A percentile compares a stretch with the other conserved stretches of the same genome.
Conservation (phyloP, 2,797 vertebrate species). For the Alauda arvensis region DNA sequence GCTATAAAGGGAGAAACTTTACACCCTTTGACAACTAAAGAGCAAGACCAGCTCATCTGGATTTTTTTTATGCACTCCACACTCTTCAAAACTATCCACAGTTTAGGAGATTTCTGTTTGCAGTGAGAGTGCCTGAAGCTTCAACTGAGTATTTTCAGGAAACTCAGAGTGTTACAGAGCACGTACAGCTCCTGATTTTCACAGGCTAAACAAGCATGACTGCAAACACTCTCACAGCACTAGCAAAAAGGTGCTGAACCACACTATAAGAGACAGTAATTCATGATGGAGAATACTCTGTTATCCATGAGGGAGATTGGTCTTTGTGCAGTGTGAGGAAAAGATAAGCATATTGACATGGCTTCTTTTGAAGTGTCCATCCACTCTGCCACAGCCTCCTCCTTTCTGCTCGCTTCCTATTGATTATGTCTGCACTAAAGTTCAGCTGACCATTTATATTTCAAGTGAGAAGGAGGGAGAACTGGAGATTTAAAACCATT, state of each 20-base stretch:
- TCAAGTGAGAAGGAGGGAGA: slow-evolving; percentile 2
- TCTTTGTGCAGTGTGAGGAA: background rate
- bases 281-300: background rate
- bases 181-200: background rate
- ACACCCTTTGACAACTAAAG: background rate
- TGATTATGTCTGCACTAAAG: slow-evolving; percentile 30
- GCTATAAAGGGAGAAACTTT: background rate
- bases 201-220: background rate
- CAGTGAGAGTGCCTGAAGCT: background rate
- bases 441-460: slow-evolving; percentile 38
- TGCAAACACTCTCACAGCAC: background rate
- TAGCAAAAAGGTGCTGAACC: background rate
- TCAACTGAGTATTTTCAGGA: background rate
- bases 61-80: background rate
- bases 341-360: slow-evolving; percentile 1
- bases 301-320: background rate
- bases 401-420: slow-evolving; percentile 9
- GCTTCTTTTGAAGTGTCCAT: slow-evolving; percentile 30
- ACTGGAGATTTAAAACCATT: slow-evolving; percentile 9
- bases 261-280: background rate
- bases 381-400: background rate
- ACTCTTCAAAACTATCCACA: background rate
- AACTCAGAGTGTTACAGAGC: background rate
- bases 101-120: background rate
- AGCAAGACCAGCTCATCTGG: background rate